Base-by-base conservation (phyloP, 2,113 vertebrate species). In the Rhea americana region DNA sequence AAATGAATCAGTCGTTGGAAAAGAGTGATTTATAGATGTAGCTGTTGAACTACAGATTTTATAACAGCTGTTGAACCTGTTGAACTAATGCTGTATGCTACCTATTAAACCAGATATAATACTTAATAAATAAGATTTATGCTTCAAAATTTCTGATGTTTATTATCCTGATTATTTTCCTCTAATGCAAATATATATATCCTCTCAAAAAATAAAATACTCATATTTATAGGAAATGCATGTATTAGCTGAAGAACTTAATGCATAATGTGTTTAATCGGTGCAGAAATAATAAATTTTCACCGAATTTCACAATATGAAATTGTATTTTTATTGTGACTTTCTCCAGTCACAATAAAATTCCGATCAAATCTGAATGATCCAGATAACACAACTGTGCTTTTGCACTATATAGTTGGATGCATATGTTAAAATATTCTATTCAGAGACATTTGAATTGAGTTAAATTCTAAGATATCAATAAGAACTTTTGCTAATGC, bases 291-390 rank as follows among this genome's bases (percentile, higher is more conserved):
- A 81, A 83, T 75, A 94, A 93, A 80, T 8, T 82, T 87, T 25
- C 9, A 73, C 18, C 43, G 73, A 53, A 63, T 77, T 80, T 85
- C 85, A 81, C 19, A 45, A 37, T 88, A 74, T 75, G 59, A 89
- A 74, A 26, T 83, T 93, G 37, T 45, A 59, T 91, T 97, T 95
- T 94, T 87, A 82, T 90, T 80, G 26, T 82, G 45, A 7, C 10
- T 92, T 4, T 68, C 25, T 90, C 35, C 76, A 66, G n/a, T 70
- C 35, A 43, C 24, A 62, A 13, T 2, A 4, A 91, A 70, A 35
- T 63, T 53, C 28, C 4, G 35, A 19, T 50, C 55, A 82, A 67
- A 51, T 58, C 2, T 43, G 55, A 55, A 73, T 62, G 30, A 67
- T 77, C 45, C 37, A 80, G 71, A 19, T 21, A 43, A 43, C n/a